Base-by-base conservation (phyloP, 2,888 invertebrate species). In the Apamea monoglypha region DNA sequence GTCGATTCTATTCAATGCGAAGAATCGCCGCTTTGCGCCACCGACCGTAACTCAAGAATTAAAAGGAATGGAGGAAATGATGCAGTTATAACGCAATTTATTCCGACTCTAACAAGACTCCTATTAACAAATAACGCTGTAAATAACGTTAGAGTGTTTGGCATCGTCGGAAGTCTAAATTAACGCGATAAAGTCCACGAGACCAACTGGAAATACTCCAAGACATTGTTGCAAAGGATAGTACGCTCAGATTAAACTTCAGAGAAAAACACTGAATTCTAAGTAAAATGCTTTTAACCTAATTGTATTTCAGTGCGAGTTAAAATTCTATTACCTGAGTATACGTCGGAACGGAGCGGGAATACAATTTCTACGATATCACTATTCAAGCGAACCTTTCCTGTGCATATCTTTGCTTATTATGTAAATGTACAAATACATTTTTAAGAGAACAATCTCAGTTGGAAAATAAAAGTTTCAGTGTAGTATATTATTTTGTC, bases 211-310 rank as follows among this genome's bases (percentile, higher is more conserved):
- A 87, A 84, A 29, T 82, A 67, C 70, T 86, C 85, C 85, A 85
- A 84, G 68, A 76, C 81, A 78, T 77, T 70, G 25, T 53, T 74
- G 29, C 44, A 66, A 68, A 79, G 71, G 53, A 83, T 80, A 78
- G 77, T 87, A 81, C 85, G 61, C 78, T 66, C 67, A 82, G 78
- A 82, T 85, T 85, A 88, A 88, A 87, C 61, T 68, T 68, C 70
- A 76, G 80, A 83, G 78, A 85, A 85, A 85, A 87, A 82, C 78
- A 81, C 76, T 73, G 81, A 76, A 86, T 79, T 66, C 64, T 76
- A 81, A 84, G 78, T 87, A 82, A 76, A 74, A 76, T 71, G 81
- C 88, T 85, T 88, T 89, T 74, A 86, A 80, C 83, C 81, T 84
- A 85, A 87, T 89, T 88, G 89, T 88, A 80, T 87, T 82, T 75